Evolutionary conservation across 2,888 invertebrate species (phyloP), one percentile per base, ranked within the genome.

Genomic region (Agrochola macilenta): DNA sequence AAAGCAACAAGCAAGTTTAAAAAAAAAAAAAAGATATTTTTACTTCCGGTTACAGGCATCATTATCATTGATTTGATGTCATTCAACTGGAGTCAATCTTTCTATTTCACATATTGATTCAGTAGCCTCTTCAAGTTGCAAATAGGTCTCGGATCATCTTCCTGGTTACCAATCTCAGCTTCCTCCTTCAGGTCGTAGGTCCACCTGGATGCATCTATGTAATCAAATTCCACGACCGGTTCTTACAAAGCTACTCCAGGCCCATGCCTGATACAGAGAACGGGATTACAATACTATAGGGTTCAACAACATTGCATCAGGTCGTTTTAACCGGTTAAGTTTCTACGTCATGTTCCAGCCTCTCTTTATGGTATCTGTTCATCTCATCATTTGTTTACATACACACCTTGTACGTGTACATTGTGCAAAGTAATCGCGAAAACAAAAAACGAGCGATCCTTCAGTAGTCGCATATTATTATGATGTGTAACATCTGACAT

Each of bases 261-360:
- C 11, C n/a, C 26, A 54, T 64, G 9, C 20, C 43, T 74, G n/a
- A 60, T 39, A 39, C 35, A 26, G 17, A 12, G 39, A 76, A 81
- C 74, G 64, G 84, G 78, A 81, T 72, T 49, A 35, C 73, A 58
- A 39, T 52, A 66, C 39, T 70, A 12, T 14, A 46, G 35, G 58
- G 78, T 69, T 81, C 72, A 74, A 81, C 46, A 69, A 58, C 81
- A 63, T 72, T 69, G 65, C 30, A 69, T 39, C 39, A 84, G 74
- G 69, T 74, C 26, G 39, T 43, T 52, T n/a, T 35, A 69, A 78
- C 71, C 69, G 64, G 81, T 84, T 58, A 39, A 17, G 8, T 26
- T 30, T 35, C 23, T 58, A 72, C 71, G 61, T 69, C 61, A 76
- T 58, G 12, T 12, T 1, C 11, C 8, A n/a, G 20, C 12, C n/a